Evolutionary conservation across 2,888 invertebrate genomes (phyloP).

Genomic region (Seladonia tumulorum): DNA sequence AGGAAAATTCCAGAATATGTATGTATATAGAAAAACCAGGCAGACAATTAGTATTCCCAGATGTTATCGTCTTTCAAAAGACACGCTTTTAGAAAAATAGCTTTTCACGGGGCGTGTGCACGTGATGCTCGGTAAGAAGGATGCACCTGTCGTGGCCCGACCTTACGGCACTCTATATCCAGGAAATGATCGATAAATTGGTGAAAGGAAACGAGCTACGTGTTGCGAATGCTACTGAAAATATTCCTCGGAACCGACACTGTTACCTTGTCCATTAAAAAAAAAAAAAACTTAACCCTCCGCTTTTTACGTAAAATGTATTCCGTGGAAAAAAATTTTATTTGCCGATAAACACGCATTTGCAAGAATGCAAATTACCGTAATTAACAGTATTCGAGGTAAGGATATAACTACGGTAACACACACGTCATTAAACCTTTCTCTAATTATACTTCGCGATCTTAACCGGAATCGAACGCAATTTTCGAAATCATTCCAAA

Average conservation of each 20-base stretch:
- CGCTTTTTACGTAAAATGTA: no score
- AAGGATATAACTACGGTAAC: background rate
- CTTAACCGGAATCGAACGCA: background rate
- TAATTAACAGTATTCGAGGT: background rate
- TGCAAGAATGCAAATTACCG: background rate
- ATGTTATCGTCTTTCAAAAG: background rate
- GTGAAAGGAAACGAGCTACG: constrained; percentile 32
- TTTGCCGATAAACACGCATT: background rate
- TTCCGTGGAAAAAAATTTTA: background rate
- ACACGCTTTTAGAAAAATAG: background rate
- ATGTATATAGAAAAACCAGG: background rate
- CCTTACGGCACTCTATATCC: constrained; percentile 15
- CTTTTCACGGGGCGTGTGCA: background rate
- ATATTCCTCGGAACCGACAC: background rate
- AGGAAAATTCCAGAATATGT: background rate
- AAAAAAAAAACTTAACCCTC: background rate
- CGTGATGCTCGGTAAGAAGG: constrained; percentile 19
- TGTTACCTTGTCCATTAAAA: background rate
- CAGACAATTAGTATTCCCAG: background rate
- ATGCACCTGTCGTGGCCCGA: constrained; percentile 41
- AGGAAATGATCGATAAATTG: constrained; percentile 28
- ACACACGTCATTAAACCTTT: background rate
- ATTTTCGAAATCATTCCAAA: background rate
- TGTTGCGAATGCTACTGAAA: constrained; percentile 20
- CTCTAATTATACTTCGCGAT: background rate